Conservation (phyloP, 2,888 invertebrate species). For the Hydrotaea cyrtoneurina region DNA sequence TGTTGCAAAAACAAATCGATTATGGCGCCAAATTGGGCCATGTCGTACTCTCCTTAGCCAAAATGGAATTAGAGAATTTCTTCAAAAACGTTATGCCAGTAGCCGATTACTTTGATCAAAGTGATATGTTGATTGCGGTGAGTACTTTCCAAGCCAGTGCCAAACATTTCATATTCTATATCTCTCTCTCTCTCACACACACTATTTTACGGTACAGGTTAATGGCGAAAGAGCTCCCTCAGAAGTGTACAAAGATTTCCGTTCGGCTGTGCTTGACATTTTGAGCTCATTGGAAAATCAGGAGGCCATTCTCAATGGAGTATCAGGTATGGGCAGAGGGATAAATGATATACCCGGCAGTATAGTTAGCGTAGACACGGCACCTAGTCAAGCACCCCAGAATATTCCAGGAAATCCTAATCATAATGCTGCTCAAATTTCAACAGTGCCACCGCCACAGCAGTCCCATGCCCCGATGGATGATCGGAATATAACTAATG, state of each 20-base stretch:
- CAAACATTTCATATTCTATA: not conserved
- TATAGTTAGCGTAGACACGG: constrained; percentile 84
- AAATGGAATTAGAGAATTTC: constrained; percentile 94
- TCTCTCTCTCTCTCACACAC: not conserved
- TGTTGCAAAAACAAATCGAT: constrained; percentile 93
- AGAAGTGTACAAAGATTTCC: constrained; percentile 93
- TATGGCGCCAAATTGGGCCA: constrained; percentile 94
- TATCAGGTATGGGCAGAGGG: constrained; percentile 83
- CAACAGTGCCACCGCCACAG: constrained; percentile 67
- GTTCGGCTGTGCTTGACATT: constrained; percentile 88
- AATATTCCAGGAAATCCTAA: constrained; percentile 74
- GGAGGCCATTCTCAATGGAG: constrained; percentile 84
- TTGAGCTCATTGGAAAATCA: constrained; percentile 87
- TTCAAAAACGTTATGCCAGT: constrained; percentile 94
- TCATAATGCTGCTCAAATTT: constrained; percentile 67
- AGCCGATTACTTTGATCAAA: constrained; percentile 94
- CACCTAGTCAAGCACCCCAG: constrained; percentile 81
- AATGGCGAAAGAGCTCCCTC: constrained; percentile 93
- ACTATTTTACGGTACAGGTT: too few relatives aligned
- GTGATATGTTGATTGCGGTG: constrained; percentile 88
- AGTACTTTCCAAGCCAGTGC: constrained; percentile 49
- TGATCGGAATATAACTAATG: constrained; percentile 69
- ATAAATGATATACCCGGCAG: constrained; percentile 84
- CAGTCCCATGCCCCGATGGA: constrained; percentile 51
- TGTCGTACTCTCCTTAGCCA: constrained; percentile 88